Evolutionary conservation across 2,797 vertebrate genomes (phyloP).

Genomic region (Melanotaenia pygmaea): DNA sequence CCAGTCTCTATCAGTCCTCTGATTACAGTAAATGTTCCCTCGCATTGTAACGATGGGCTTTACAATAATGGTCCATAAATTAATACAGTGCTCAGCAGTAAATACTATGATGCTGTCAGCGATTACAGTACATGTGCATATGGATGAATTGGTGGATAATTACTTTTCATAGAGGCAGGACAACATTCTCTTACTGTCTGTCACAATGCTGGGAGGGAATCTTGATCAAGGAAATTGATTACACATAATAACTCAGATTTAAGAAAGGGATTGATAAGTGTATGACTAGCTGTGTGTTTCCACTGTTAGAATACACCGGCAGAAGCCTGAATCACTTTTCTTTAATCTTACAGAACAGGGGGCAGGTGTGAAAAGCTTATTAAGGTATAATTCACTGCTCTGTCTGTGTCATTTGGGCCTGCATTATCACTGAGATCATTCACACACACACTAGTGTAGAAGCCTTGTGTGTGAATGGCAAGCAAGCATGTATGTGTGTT

Average conservation of each 20-base stretch:
- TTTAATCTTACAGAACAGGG: conserved; percentile 58
- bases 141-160: conserved; percentile 74
- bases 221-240: conserved; percentile 63
- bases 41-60: conserved; percentile 69
- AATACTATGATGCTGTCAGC: conserved; percentile 73
- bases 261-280: conserved; percentile 55
- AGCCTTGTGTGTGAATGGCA: conserved; percentile 59
- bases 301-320: conserved; percentile 42
- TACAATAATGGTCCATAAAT: conserved; percentile 84
- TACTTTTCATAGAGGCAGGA: conserved; percentile 73
- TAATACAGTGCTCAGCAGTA: conserved; percentile 80
- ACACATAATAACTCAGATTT: conserved; percentile 59
- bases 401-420: conserved; percentile 73
- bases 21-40: conserved; percentile 75
- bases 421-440: conserved; percentile 72
- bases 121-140: conserved; percentile 74
- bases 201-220: conserved; percentile 44
- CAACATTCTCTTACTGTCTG: conserved; percentile 73
- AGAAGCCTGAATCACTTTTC: conserved; percentile 43
- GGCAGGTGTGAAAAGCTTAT: conserved; percentile 73
- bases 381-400: conserved; percentile 77
- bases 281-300: conserved; percentile 41
- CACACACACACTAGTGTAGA: conserved; percentile 33
- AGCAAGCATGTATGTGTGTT: conserved; percentile 37
- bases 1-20: conserved; percentile 64